These are phyloP conservation scores for Gibbula magus DNA, from an alignment of 2,888 invertebrate genomes.

Conservation along the genomic window DNA sequence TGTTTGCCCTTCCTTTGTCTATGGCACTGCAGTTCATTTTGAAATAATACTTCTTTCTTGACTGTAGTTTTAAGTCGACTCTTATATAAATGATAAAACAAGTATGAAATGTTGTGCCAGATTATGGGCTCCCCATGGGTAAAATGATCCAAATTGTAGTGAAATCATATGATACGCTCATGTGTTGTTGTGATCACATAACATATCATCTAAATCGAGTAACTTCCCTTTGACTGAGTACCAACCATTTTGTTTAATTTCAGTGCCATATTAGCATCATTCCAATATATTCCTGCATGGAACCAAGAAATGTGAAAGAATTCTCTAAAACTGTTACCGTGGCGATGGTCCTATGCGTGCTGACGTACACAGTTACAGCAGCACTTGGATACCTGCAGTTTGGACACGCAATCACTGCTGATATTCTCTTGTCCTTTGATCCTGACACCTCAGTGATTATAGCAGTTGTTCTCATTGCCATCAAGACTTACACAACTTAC, in stretches of 20 bases:
- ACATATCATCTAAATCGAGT: too few relatives aligned
- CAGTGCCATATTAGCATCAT: conserved; percentile 81
- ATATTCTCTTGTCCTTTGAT: conserved; percentile 76
- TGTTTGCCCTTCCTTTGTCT: too few relatives aligned
- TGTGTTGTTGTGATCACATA: too few relatives aligned
- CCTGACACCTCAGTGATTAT: conserved; percentile 69
- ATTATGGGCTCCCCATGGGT: too few relatives aligned
- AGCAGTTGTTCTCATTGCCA: conserved; percentile 73
- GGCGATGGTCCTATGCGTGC: conserved; percentile 77
- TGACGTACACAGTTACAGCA: conserved; percentile 75
- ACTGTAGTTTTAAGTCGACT: too few relatives aligned
- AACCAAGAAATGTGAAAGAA: conserved; percentile 76
- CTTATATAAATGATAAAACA: too few relatives aligned
- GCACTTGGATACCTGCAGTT: conserved; percentile 80
- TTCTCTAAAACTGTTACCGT: conserved; percentile 77
- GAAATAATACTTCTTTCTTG: too few relatives aligned
- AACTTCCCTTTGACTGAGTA: too few relatives aligned
- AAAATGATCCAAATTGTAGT: too few relatives aligned
- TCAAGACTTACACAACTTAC: conserved; percentile 79
- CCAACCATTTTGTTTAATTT: conserved; percentile 30
- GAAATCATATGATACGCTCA: too few relatives aligned
- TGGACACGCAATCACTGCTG: conserved; percentile 78
- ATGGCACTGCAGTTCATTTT: too few relatives aligned
- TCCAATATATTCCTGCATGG: conserved; percentile 81
- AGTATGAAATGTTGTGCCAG: too few relatives aligned